Evolutionary conservation across 2,888 invertebrate genomes (phyloP), one percentile per base, ranked within the genome.

Genomic region (Sussaba pulchella): DNA sequence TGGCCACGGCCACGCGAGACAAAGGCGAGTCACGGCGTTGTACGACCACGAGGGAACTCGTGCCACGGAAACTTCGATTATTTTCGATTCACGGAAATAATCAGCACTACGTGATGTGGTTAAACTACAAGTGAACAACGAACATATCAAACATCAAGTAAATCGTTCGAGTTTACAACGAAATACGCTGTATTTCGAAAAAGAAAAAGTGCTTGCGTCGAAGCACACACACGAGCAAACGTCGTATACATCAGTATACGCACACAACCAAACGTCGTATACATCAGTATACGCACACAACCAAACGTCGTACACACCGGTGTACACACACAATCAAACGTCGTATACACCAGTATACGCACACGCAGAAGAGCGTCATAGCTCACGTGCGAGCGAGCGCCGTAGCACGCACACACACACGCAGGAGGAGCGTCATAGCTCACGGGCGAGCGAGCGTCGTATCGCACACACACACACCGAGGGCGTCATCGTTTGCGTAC

Each of bases 391-490:
- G 21, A 66, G 45, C 47, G 67, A 50, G 26, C 70, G 59, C 57
- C 45, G 31, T 10, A 64, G 64, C 43, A 57, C 71, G n/a, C 31
- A 31, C 31, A 31, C 31, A n/a, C n/a, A n/a, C n/a, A n/a, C n/a
- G n/a, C n/a, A n/a, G 12, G 63, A 54, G 54, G 69, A 76, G 75
- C 75, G 75, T 61, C 61, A 76, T 39, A 69, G 75, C 50, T 76
- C 69, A 69, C 59, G 39, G 21, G 52, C 71, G 26, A n/a, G 31
- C 71, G 39, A 61, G 41, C 61, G 47, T 19, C n/a, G 71, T 36
- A 47, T 14, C 19, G 50, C 36, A 39, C 19, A 59, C 39, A 12
- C 24, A 64, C 45, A 12, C 31, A 24, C 2, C 12, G 41, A 43
- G 57, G 17, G 5, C n/a, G 2, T 10, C 31, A 14, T 66, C 31